These are phyloP conservation scores for Pycnonotus jocosus DNA, from an alignment of 2,113 vertebrate genomes.

Conservation along the genomic window DNA sequence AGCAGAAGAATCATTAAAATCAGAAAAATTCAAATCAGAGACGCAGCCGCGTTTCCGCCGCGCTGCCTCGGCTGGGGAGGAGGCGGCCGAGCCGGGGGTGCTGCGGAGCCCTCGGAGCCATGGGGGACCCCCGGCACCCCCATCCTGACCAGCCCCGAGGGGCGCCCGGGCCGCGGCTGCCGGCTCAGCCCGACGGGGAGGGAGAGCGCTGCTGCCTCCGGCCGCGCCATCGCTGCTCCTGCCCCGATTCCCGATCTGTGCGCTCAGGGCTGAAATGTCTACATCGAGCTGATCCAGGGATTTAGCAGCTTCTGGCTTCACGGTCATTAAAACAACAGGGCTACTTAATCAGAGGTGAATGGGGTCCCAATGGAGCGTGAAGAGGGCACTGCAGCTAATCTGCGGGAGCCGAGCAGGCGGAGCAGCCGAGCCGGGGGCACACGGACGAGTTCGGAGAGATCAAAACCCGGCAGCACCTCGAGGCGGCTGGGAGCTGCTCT, in stretches of 20 bases:
- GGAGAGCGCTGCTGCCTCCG: neutral
- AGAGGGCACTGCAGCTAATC: constrained; percentile 3
- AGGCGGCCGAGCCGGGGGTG: neutral
- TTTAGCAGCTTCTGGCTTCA: constrained; percentile 48
- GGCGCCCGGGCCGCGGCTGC: neutral
- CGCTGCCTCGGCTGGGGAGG: neutral
- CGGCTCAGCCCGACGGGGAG: neutral
- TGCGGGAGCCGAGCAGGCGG: neutral
- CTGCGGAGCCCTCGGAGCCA: neutral
- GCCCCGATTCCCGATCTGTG: neutral
- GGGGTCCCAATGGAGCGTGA: constrained; percentile 48
- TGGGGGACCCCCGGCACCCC: no score
- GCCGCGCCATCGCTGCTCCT: neutral
- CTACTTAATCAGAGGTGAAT: constrained; percentile 48
- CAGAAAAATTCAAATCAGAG: neutral
- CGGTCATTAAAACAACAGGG: constrained; percentile 59
- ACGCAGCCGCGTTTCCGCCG: neutral
- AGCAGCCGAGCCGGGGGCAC: neutral
- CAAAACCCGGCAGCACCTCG: neutral
- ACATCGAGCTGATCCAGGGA: neutral
- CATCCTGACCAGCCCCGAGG: neutral
- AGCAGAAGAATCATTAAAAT: neutral
- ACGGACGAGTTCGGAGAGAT: neutral
- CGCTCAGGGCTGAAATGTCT: neutral
- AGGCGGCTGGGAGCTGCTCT: neutral